Evolutionary conservation across 2,113 vertebrate species (phyloP).

Genomic region (Halcyon senegalensis): DNA sequence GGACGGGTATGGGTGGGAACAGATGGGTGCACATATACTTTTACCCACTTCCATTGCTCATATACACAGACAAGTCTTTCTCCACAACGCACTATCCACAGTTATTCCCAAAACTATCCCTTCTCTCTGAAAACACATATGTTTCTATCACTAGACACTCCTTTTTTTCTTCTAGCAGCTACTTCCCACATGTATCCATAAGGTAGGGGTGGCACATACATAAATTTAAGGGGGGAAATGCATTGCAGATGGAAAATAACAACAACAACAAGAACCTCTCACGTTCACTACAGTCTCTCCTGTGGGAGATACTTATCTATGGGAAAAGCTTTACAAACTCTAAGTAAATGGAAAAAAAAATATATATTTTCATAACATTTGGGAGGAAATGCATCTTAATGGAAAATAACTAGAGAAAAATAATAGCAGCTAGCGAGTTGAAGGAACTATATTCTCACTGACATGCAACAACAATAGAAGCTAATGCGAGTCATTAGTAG

Average conservation of each 20-base stretch:
- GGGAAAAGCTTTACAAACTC: constrained; percentile 36
- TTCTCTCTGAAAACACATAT: neutral
- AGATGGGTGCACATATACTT: neutral
- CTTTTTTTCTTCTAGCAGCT: neutral
- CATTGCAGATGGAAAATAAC: constrained; percentile 25
- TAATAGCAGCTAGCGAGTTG: constrained; percentile 64
- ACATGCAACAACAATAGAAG: constrained; percentile 71
- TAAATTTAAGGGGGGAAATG: neutral
- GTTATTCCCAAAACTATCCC: neutral
- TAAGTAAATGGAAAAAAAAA: neutral
- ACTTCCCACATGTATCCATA: neutral
- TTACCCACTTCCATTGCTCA: neutral
- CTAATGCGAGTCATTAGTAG: constrained; percentile 72
- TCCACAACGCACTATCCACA: neutral
- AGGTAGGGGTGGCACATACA: neutral
- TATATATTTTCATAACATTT: constrained; percentile 53
- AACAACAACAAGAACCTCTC: neutral
- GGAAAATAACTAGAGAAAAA: constrained; percentile 57
- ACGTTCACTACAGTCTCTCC: neutral
- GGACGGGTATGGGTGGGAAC: neutral
- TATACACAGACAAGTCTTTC: neutral
- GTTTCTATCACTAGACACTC: neutral
- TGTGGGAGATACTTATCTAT: constrained; percentile 29
- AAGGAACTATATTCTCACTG: constrained; percentile 65
- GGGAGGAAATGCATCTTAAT: constrained; percentile 59